Conservation (phyloP, 2,888 invertebrate species). For the Aphodius granarius region DNA sequence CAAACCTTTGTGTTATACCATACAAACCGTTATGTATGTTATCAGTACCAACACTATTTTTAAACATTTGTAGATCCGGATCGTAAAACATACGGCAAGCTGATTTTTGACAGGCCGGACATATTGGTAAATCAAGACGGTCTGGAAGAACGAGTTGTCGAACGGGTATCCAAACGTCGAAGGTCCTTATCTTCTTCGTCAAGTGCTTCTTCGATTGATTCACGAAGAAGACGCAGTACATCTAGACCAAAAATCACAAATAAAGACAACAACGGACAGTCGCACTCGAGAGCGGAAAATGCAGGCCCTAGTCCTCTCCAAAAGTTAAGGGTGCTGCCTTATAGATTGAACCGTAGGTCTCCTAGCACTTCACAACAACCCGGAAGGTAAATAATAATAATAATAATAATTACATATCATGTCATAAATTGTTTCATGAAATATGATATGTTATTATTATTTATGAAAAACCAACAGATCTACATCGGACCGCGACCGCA, state of each 20-base stretch:
- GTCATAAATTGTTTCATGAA: too few relatives aligned
- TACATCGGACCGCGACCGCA: not conserved
- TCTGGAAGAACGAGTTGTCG: not conserved
- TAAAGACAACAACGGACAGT: not conserved
- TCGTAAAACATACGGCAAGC: not conserved
- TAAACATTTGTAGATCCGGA: not conserved
- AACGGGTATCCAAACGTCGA: not conserved
- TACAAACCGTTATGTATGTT: too few relatives aligned
- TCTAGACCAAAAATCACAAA: not conserved
- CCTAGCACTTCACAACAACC: not conserved
- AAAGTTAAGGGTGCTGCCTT: not conserved
- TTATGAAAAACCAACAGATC: not conserved
- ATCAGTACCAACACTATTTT: not conserved
- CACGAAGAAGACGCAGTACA: not conserved
- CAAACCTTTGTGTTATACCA: too few relatives aligned
- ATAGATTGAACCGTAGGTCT: not conserved
- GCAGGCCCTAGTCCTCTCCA: not conserved
- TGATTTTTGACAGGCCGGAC: not conserved
- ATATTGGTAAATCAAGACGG: not conserved
- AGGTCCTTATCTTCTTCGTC: not conserved
- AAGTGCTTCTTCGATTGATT: not conserved
- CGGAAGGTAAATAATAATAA: too few relatives aligned
- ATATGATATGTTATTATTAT: too few relatives aligned
- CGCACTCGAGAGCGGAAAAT: not conserved
- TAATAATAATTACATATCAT: too few relatives aligned